Conservation (phyloP, 1,140 invertebrate genomes). For the Popillia japonica region DNA sequence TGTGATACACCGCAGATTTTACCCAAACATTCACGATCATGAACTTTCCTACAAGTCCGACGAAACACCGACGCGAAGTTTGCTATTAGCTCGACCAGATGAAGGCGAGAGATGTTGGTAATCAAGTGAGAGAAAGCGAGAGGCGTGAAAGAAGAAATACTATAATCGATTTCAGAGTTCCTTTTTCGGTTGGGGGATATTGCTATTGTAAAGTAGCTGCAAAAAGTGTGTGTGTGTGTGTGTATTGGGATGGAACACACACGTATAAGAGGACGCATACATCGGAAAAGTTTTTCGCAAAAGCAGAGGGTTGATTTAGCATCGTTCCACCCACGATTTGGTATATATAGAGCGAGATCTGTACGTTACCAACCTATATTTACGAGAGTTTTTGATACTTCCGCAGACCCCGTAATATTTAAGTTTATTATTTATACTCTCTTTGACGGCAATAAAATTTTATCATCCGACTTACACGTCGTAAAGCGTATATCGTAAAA, state of each 20-base stretch:
- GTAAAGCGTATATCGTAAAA: conserved; percentile 23
- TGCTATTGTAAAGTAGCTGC: conserved; percentile 47
- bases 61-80: not conserved
- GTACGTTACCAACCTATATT: conserved; percentile 38
- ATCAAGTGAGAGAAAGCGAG: not conserved
- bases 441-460: conserved; percentile 35
- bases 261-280: not conserved
- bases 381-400: conserved; percentile 46
- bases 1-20: no score
- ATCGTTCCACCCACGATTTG: not conserved
- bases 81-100: not conserved
- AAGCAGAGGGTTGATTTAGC: conserved; percentile 40
- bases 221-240: conserved; percentile 45
- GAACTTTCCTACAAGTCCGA: not conserved
- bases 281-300: conserved; percentile 41
- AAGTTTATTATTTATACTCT: conserved; percentile 35
- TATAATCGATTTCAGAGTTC: not conserved
- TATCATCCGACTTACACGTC: conserved; percentile 31
- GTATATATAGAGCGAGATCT: conserved; percentile 40
- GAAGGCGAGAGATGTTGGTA: not conserved
- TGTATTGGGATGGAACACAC: conserved; percentile 42
- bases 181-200: conserved; percentile 37
- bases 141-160: not conserved
- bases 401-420: conserved; percentile 34
- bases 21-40: no score